These are phyloP conservation scores for Drosophila bocki DNA, from an alignment of 1,140 invertebrate species.

Conservation along the genomic window DNA sequence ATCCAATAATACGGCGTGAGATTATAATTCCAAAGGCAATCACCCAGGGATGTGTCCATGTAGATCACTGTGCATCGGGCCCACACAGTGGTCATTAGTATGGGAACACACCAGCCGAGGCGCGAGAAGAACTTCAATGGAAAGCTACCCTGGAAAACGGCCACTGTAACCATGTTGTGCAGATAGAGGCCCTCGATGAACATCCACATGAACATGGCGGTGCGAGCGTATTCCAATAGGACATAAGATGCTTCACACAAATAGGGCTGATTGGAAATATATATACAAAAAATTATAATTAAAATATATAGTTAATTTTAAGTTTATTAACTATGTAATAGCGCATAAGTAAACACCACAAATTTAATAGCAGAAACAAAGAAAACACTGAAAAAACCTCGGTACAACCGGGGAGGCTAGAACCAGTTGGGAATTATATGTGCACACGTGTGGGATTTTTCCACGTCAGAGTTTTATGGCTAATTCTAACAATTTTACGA, in stretches of 20 bases:
- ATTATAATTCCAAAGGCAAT: conserved; percentile 94
- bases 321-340: too few species aligned
- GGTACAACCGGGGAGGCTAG: too few species aligned
- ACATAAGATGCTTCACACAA: conserved; percentile 92
- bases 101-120: conserved; percentile 93
- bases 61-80: conserved; percentile 88
- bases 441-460: too few species aligned
- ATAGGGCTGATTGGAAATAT: conserved; percentile 87
- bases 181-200: conserved; percentile 95
- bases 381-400: too few species aligned
- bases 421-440: too few species aligned
- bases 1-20: conserved; percentile 94
- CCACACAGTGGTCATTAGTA: conserved; percentile 91
- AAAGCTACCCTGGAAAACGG: conserved; percentile 92
- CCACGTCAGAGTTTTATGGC: too few species aligned
- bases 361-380: too few species aligned
- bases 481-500: too few species aligned
- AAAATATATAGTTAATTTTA: too few species aligned
- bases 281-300: too few species aligned
- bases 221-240: conserved; percentile 93
- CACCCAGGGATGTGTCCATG: conserved; percentile 84
- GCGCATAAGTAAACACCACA: too few species aligned
- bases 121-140: conserved; percentile 90
- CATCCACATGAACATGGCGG: conserved; percentile 98
- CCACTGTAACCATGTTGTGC: conserved; percentile 93